Evolutionary conservation across 2,888 invertebrate genomes (phyloP), one percentile per base, ranked within the genome.

Genomic region (Standfussiana lucernea): DNA sequence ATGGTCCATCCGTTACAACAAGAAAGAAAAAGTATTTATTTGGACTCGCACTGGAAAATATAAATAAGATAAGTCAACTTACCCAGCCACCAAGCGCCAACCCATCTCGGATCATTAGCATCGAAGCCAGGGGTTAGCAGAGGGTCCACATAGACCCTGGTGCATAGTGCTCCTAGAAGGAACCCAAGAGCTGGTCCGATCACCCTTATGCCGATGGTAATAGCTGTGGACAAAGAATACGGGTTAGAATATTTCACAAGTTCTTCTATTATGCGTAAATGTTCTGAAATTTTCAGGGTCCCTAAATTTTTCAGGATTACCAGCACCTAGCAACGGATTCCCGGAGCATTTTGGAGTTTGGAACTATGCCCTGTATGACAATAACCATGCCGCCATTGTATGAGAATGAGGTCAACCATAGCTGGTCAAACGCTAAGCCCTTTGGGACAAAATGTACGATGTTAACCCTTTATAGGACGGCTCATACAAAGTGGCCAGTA

Each of bases 71-170:
- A 32, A 37, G 13, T 42, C n/a, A n/a, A 97, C 97, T 98, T 96
- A 97, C 98, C 99, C 79, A 99, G 97, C 99, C 99, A 99, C 99
- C 99, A 99, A 65, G 99, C 99, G 70, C 99, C 99, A 68, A 99
- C 98, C 99, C 99, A 99, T 94, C 98, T 97, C 8, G 98, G 98
- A 95, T 99, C 98, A 61, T 97, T 97, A 71, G 98, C 97, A 86
- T 98, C 97, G 90, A 98, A 98, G 85, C 98, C 98, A 0, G 98
- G 98, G 92, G 98, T 97, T 21, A 96, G 95, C 5, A 98, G 97
- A 35, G 99, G 97, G 94, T 99, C 98, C 61, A 98, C 99, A 94
- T 99, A 99, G 86, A 99, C 97, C 89, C 98, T 97, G 1, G 99
- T 99, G 94, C 99, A 99, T 59, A 99, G 96, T 6, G 99, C 99